Percentiles rank a stretch among this genome's conserved stretches.
These are phyloP conservation scores for Micoletzkya japonica DNA, from an alignment of 2,888 invertebrate species.

Conservation along the genomic window DNA sequence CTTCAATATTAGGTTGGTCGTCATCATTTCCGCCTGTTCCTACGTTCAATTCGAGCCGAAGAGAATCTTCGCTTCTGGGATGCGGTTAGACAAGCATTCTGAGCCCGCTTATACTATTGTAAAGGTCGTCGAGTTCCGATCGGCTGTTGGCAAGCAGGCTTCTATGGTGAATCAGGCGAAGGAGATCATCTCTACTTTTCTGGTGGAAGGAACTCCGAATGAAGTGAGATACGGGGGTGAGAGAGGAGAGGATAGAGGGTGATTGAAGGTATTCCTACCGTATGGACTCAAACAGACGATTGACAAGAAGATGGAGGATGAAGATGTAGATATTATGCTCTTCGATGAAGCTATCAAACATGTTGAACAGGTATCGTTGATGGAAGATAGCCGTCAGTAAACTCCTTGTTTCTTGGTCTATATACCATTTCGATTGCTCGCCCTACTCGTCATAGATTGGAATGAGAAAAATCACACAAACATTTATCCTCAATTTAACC, in stretches of 20 bases:
- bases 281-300: slow-evolving; percentile 54
- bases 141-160: not conserved
- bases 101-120: not conserved
- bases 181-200: slow-evolving; percentile 56
- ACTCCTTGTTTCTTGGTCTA: no score
- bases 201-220: slow-evolving; percentile 56
- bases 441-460: no score
- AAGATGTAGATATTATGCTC: slow-evolving; percentile 54
- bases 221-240: slow-evolving; percentile 40
- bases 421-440: no score
- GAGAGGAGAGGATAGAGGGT: not conserved
- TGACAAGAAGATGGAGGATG: slow-evolving; percentile 41
- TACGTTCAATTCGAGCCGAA: slow-evolving; percentile 60
- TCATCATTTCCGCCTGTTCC: slow-evolving; percentile 59
- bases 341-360: slow-evolving; percentile 62
- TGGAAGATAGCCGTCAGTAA: not conserved
- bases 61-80: slow-evolving; percentile 63
- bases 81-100: slow-evolving; percentile 32
- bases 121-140: slow-evolving; percentile 23
- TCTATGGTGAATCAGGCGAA: slow-evolving; percentile 57
- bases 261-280: slow-evolving; percentile 55
- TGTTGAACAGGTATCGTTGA: slow-evolving; percentile 53
- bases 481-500: no score
- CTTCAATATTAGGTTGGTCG: slow-evolving; percentile 51
- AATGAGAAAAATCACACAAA: no score